Conservation (phyloP, 1,140 invertebrate species). For the Plutomurus gul region DNA sequence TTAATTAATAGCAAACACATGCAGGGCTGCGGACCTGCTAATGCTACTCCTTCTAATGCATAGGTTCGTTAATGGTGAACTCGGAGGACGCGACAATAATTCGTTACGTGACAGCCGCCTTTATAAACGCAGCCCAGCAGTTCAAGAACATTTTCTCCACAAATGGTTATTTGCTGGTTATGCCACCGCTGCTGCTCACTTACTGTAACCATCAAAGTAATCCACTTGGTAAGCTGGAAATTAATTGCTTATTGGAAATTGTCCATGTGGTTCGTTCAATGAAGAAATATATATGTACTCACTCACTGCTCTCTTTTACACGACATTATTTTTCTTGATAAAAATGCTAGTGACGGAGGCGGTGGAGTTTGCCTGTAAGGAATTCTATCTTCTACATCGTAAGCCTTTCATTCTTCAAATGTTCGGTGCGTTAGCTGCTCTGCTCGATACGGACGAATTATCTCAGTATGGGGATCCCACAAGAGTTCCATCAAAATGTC, state of each 20-base stretch:
- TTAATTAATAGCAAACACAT: background rate
- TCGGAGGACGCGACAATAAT: conserved; percentile 95
- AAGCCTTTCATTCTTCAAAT: conserved; percentile 99
- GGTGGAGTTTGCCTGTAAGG: conserved; percentile 96
- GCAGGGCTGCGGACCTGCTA: no score
- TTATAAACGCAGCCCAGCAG: conserved; percentile 93
- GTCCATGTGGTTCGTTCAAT: background rate
- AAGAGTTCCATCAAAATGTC: conserved; percentile 80
- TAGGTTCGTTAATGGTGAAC: conserved; percentile 83
- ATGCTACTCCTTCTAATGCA: background rate
- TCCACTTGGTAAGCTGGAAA: conserved; percentile 53
- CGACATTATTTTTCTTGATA: background rate
- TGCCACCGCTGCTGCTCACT: conserved; percentile 94
- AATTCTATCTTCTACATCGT: conserved; percentile 97
- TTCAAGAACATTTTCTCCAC: conserved; percentile 99
- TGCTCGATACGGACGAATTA: conserved; percentile 90
- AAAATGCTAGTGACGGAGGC: conserved; percentile 79
- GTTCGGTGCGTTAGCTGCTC: conserved; percentile 96
- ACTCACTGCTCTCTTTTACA: background rate
- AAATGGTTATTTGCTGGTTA: conserved; percentile 96
- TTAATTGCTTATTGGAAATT: background rate
- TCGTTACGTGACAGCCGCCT: conserved; percentile 92
- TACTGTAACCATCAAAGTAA: conserved; percentile 99
- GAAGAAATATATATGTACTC: background rate
- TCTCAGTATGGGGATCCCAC: conserved; percentile 69